phyloP scores from a whole-genome alignment of 1,140 invertebrate species.

The Drosophila repletoides region DNA sequence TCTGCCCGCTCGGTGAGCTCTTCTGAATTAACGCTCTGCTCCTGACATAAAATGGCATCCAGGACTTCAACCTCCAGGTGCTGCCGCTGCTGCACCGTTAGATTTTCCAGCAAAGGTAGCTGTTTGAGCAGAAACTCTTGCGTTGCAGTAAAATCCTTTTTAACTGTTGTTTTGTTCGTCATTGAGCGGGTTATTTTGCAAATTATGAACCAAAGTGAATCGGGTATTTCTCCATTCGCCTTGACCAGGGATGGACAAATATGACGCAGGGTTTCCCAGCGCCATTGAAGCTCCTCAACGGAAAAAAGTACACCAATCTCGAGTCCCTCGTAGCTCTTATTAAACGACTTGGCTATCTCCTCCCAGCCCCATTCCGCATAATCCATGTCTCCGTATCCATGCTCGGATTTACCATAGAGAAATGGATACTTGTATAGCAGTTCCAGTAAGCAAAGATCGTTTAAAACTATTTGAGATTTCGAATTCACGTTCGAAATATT shows the following conservation, averaged over 20 bases:
- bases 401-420: constrained; percentile 25
- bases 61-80: constrained; percentile 51
- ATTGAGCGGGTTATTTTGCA: constrained; percentile 28
- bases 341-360: constrained; percentile 48
- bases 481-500: constrained; percentile 45
- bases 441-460: constrained; percentile 59
- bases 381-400: constrained; percentile 34
- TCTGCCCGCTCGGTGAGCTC: background rate
- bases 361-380: constrained; percentile 67
- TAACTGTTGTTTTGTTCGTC: background rate
- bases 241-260: constrained; percentile 28
- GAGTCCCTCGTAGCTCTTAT: constrained; percentile 36
- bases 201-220: constrained; percentile 26
- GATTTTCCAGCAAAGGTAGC: constrained; percentile 26
- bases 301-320: constrained; percentile 29
- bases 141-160: background rate
- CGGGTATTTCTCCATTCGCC: constrained; percentile 16
- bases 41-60: constrained; percentile 29
- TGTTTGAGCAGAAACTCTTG: constrained; percentile 38
- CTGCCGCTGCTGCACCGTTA: constrained; percentile 20
- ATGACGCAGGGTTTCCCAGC: constrained; percentile 47
- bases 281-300: constrained; percentile 39
- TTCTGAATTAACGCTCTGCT: background rate
- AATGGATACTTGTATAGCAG: constrained; percentile 57
- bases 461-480: constrained; percentile 45